Evolutionary conservation across 1,140 invertebrate genomes (phyloP), one percentile per base, ranked within the genome.

Genomic region (Drosophila tani): DNA sequence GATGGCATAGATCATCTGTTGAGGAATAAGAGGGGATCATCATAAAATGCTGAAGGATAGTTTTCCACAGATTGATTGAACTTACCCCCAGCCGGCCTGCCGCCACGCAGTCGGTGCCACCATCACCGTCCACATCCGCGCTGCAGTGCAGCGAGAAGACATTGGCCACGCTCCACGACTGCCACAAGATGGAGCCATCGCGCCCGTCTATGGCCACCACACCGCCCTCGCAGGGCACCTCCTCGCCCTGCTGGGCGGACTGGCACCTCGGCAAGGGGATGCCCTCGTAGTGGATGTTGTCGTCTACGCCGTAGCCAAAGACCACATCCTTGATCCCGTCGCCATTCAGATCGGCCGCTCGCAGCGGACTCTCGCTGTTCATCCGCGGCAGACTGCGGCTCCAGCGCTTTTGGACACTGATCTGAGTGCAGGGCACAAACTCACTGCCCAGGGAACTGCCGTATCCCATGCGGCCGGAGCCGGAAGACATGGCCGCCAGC

Each of bases 311-410:
- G 92, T 96, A 98, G 73, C 97, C 96, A 50, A 97, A 93, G 56
- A 98, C 94, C 41, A 97, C 94, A 93, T 98, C 97, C 38, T 95
- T 93, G 21, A 96, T 83, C 32, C 94, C 95, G 93, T 98, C 97
- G 9, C 93, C 86, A 93, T 97, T 96, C 0, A 97, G 94, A 93
- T 98, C 96, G 27, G 95, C 93, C 50, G 95, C 94, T 74, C 96
- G 93, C 46, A 98, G 93, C 1, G 96, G 95, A 40, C 96, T 95
- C 93, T 97, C 97, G 9, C 96, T 96, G 38, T 95, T 95, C 14
- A 97, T 93, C 87, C 96, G 96, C 12, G 96, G 95, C 84, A 97
- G 94, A 46, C 95, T 95, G 67, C 94, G 93, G 0, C 94, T 94
- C 97, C 97, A 98, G 12, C 97, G 93, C 63, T 96, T 94, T 57